A percentile compares a stretch with the other conserved stretches of the same genome.
Conservation (phyloP, 2,888 invertebrate genomes). For the Napeogenes sylphis region DNA sequence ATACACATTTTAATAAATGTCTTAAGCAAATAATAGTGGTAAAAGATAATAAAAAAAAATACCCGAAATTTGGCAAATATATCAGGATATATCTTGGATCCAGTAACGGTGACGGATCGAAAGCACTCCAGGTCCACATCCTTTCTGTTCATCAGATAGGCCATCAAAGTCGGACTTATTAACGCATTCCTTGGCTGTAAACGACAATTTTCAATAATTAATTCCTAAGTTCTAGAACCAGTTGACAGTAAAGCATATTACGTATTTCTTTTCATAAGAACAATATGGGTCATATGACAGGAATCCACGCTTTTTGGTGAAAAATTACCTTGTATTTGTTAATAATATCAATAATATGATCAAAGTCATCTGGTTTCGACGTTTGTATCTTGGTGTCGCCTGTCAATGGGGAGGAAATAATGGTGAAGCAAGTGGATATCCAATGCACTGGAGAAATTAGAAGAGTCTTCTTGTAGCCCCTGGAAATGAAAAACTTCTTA, state of each 20-base stretch:
- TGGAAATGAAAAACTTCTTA: slow-evolving; percentile 13
- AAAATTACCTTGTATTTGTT: slow-evolving; percentile 55
- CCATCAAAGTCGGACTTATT: slow-evolving; percentile 38
- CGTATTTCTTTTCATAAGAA: too few relatives aligned
- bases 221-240: not conserved
- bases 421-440: slow-evolving; percentile 47
- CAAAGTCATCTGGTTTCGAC: slow-evolving; percentile 42
- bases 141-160: slow-evolving; percentile 39
- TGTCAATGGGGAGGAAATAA: slow-evolving; percentile 37
- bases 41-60: slow-evolving; percentile 8
- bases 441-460: slow-evolving; percentile 55
- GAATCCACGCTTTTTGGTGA: too few relatives aligned
- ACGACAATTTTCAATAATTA: slow-evolving; percentile 2
- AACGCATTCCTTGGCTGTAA: slow-evolving; percentile 47
- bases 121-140: slow-evolving; percentile 56
- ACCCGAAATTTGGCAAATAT: slow-evolving; percentile 43
- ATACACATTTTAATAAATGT: too few relatives aligned
- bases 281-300: too few relatives aligned
- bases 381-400: slow-evolving; percentile 47
- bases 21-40: not conserved
- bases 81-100: slow-evolving; percentile 45
- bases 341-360: slow-evolving; percentile 54
- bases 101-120: slow-evolving; percentile 38
- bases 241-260: too few relatives aligned
- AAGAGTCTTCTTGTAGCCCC: slow-evolving; percentile 31